Percentiles rank a stretch among this genome's conserved stretches.
Conservation (phyloP, 2,888 invertebrate species). For the Hymenopus coronatus region DNA sequence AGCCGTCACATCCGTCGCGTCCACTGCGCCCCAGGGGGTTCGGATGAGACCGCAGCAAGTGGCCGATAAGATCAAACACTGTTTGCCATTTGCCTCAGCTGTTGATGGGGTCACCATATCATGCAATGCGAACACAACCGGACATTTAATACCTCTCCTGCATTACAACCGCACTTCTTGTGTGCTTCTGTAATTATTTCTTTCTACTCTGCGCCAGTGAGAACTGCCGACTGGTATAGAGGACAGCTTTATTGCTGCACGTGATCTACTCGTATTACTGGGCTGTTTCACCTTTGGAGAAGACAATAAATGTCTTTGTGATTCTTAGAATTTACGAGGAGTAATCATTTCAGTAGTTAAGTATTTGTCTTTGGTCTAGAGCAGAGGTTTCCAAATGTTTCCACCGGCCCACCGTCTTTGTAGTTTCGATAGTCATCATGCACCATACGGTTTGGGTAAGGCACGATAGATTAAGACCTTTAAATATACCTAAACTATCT, state of each 20-base stretch:
- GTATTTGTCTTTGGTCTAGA: neutral
- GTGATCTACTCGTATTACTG: neutral
- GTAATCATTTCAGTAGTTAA: neutral
- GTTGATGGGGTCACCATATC: neutral
- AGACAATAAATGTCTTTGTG: neutral
- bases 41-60: neutral
- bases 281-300: neutral
- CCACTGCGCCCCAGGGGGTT: neutral
- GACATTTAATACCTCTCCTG: neutral
- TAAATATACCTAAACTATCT: too few relatives aligned
- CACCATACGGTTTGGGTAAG: too few relatives aligned
- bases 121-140: neutral
- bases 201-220: neutral
- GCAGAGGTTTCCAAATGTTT: too few relatives aligned
- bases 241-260: neutral
- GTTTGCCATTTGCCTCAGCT: neutral
- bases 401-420: too few relatives aligned
- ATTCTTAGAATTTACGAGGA: neutral
- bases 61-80: neutral
- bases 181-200: neutral
- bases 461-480: too few relatives aligned
- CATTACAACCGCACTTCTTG: neutral
- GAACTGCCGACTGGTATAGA: neutral
- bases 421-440: too few relatives aligned
- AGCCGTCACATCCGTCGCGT: constrained; percentile 9